Evolutionary conservation across 2,888 invertebrate species (phyloP).

Genomic region (Ptilodon capucinus): DNA sequence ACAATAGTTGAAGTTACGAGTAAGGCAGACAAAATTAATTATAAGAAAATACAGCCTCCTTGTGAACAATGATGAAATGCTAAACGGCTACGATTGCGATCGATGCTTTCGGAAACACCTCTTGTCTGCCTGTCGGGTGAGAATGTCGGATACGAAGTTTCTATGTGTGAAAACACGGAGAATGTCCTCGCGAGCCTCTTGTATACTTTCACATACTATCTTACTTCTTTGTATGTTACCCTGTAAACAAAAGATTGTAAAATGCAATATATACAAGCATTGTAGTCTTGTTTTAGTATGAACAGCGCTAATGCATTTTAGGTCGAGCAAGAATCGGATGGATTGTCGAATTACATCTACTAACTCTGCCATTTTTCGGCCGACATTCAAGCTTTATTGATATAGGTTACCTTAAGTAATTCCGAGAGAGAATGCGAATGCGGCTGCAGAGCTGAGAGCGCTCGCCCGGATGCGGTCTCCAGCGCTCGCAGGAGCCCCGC

Average conservation of each 20-base stretch:
- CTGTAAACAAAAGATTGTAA: constrained; percentile 66
- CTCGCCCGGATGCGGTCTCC: constrained; percentile 62
- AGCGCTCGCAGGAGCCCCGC: constrained; percentile 67
- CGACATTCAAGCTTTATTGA: too few relatives aligned
- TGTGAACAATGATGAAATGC: constrained; percentile 29
- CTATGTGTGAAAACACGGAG: constrained; percentile 96
- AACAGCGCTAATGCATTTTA: too few relatives aligned
- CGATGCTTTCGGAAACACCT: constrained; percentile 96
- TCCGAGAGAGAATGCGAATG: constrained; percentile 68
- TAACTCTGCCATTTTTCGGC: too few relatives aligned
- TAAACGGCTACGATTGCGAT: constrained; percentile 78
- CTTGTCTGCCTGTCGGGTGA: constrained; percentile 95
- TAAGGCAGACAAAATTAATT: not conserved
- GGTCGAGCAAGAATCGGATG: too few relatives aligned
- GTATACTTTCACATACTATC: constrained; percentile 95
- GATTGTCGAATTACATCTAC: too few relatives aligned
- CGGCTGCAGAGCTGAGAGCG: constrained; percentile 60
- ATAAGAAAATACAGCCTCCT: constrained; percentile 19
- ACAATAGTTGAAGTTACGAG: not conserved
- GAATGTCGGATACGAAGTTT: constrained; percentile 93
- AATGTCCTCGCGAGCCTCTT: constrained; percentile 93
- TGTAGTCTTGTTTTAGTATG: not conserved
- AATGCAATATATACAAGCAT: not conserved
- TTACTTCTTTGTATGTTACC: constrained; percentile 97
- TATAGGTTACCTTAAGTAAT: constrained; percentile 63